These are phyloP conservation scores for Ylistrum balloti DNA, from an alignment of 1,140 invertebrate genomes.

Conservation along the genomic window DNA sequence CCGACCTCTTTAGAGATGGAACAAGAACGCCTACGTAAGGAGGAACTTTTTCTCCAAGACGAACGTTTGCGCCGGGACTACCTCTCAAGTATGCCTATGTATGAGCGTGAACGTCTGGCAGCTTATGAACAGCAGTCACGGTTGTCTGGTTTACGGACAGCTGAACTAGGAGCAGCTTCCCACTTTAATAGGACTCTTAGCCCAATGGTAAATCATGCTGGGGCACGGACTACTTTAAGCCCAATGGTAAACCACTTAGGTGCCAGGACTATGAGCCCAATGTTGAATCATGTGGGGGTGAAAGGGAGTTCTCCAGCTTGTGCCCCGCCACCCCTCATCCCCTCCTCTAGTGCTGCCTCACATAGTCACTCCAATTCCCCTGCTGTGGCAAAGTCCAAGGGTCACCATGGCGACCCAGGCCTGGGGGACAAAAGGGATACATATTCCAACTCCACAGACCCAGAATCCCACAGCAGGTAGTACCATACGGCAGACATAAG, in stretches of 20 bases:
- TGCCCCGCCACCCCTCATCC: slow-evolving; percentile 63
- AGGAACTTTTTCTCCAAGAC: slow-evolving; percentile 71
- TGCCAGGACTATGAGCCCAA: slow-evolving; percentile 70
- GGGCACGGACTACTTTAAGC: slow-evolving; percentile 62
- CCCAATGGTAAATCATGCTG: slow-evolving; percentile 68
- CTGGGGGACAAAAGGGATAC: slow-evolving; percentile 70
- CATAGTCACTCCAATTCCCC: slow-evolving; percentile 75
- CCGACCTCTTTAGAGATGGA: slow-evolving; percentile 61
- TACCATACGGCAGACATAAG: not conserved
- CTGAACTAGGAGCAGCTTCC: slow-evolving; percentile 54
- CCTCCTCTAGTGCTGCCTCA: slow-evolving; percentile 64
- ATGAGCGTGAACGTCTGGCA: slow-evolving; percentile 67
- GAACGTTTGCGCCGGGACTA: slow-evolving; percentile 63
- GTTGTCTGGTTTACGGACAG: slow-evolving; percentile 55
- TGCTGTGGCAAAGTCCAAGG: slow-evolving; percentile 70
- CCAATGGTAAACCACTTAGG: slow-evolving; percentile 67
- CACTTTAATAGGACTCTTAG: slow-evolving; percentile 70
- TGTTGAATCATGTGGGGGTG: slow-evolving; percentile 64
- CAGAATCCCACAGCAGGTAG: slow-evolving; percentile 71
- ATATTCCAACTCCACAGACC: slow-evolving; percentile 68
- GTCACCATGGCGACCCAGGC: slow-evolving; percentile 67
- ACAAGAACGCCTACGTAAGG: slow-evolving; percentile 68
- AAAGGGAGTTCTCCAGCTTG: slow-evolving; percentile 59
- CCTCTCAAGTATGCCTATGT: slow-evolving; percentile 68
- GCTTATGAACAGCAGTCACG: slow-evolving; percentile 61